Evolutionary conservation across 2,113 vertebrate genomes (phyloP), one percentile per base, ranked within the genome.

Genomic region (Ptychochromis oligacanthus): DNA sequence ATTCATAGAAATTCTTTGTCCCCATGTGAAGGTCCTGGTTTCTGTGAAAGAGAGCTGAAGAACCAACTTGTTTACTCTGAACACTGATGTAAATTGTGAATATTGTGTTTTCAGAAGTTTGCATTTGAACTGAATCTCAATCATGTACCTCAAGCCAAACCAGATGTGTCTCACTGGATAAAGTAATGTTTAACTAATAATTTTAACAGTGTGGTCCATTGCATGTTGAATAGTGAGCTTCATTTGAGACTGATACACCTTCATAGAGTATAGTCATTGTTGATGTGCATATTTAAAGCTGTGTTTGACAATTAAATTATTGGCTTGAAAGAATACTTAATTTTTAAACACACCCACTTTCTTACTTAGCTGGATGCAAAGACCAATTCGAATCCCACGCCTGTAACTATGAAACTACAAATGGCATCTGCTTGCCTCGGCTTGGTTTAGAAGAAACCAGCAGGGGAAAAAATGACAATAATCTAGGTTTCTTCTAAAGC

Each of bases 1-100:
- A 57, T 49, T 83, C 59, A 91, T 85, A 81, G 74, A 87, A 34
- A 38, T 64, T 72, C 24, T 56, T 83, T 88, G 89, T 88, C 52
- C 57, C 86, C 10, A 36, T 72, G 77, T 81, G 83, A 85, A 79
- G 40, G 64, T 49, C 17, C 43, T 52, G 57, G 17, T 75, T 57
- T 88, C 80, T 82, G 76, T 82, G 46, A 70, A 58, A 3, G 3
- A 80, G 22, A 80, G 20, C 26, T 72, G 74, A 72, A 72, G 83
- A 70, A 52, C 12, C 24, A 70, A 49, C 65, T 17, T 52, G 6
- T 15, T 49, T 49, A 49, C 15, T 49, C 43, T 15, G 14, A 49
- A 49, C 5, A 15, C 43, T 49, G 14, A 49, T 49, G 13, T 10
- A 49, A 15, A 49, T 6, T 49, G 43, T 1, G 14, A 49, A 49